Evolutionary conservation across 2,113 vertebrate species (phyloP).

Genomic region (Periophthalmus modestus): DNA sequence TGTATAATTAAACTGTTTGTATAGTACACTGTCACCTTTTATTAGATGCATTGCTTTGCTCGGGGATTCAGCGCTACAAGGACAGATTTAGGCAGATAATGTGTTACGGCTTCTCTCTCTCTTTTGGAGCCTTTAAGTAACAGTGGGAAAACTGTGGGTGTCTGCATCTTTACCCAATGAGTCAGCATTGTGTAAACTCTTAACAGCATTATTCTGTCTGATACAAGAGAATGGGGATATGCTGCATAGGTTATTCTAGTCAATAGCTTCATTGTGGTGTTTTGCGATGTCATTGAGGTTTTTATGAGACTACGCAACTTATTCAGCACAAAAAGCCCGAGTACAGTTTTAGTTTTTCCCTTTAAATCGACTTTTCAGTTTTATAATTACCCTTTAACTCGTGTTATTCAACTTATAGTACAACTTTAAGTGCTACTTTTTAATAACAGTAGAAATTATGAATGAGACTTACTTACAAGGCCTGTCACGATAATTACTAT

Average conservation of each 20-base stretch:
- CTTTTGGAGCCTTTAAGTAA: constrained; percentile 22
- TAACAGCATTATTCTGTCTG: constrained; percentile 29
- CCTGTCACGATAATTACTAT: no score
- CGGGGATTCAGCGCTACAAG: background rate
- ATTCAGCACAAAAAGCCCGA: constrained; percentile 14
- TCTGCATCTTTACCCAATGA: constrained; percentile 40
- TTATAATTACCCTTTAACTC: no score
- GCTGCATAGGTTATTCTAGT: constrained; percentile 14
- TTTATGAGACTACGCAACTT: constrained; percentile 1
- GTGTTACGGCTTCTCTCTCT: constrained; percentile 23
- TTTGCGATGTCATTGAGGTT: constrained; percentile 2
- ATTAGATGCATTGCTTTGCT: background rate
- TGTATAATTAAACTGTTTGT: background rate
- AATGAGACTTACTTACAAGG: no score
- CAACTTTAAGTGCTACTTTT: no score
- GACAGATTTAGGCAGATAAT: background rate
- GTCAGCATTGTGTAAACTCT: constrained; percentile 22
- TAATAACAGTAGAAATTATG: no score
- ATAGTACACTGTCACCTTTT: constrained; percentile 4
- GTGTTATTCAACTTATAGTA: no score
- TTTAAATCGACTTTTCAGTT: no score
- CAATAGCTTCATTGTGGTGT: background rate
- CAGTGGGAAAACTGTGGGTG: constrained; percentile 39
- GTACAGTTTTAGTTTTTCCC: background rate
- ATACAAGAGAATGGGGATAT: constrained; percentile 26